These are phyloP conservation scores for Chironomus striatipennis DNA, from an alignment of 1,140 invertebrate species.

Conservation along the genomic window DNA sequence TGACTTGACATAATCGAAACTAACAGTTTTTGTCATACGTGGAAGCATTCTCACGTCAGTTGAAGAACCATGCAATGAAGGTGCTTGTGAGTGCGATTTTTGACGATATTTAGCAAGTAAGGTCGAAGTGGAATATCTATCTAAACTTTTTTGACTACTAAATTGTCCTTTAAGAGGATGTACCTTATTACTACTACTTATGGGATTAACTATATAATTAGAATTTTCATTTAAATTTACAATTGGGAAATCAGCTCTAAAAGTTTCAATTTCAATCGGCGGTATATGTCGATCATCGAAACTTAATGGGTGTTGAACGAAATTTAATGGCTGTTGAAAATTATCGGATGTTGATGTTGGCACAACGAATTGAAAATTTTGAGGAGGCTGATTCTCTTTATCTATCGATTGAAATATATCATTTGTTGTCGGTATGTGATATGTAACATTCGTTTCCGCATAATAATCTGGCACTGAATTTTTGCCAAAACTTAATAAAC, in stretches of 20 bases:
- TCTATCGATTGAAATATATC: not conserved
- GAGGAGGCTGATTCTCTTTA: not conserved
- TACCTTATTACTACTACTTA: too few species aligned
- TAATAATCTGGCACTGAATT: constrained; percentile 20
- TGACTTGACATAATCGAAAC: constrained; percentile 37
- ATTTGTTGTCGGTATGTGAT: not conserved
- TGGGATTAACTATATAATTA: too few species aligned
- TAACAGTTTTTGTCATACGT: constrained; percentile 41
- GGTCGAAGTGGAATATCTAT: constrained; percentile 16
- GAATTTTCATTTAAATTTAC: not conserved
- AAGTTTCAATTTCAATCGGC: constrained; percentile 8
- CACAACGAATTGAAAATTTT: not conserved
- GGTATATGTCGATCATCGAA: not conserved
- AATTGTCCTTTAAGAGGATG: constrained; percentile 8
- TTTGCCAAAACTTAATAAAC: constrained; percentile 9
- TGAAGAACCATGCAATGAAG: constrained; percentile 28
- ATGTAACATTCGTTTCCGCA: constrained; percentile 1
- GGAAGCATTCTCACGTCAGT: not conserved
- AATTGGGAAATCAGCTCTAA: not conserved
- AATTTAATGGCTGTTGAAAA: not conserved
- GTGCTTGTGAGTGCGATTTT: constrained; percentile 35
- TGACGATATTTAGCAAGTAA: constrained; percentile 25
- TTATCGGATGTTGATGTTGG: too few species aligned
- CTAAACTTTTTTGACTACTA: constrained; percentile 22
- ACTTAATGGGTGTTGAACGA: not conserved